Percentiles rank a stretch among this genome's conserved stretches.
These are phyloP conservation scores for Gortyna flavago DNA, from an alignment of 2,888 invertebrate species.

Conservation along the genomic window DNA sequence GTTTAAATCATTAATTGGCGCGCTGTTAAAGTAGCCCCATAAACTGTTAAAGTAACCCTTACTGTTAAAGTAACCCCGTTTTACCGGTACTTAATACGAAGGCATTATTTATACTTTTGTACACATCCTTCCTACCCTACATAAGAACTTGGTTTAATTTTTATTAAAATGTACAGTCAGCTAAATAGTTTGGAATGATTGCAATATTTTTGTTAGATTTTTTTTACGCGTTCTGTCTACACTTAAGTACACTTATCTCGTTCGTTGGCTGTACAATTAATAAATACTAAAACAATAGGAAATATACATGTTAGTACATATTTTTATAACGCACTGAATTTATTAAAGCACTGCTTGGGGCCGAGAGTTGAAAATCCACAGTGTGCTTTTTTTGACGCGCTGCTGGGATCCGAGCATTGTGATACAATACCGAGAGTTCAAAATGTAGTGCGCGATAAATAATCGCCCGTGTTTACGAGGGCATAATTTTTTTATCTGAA, in stretches of 20 bases:
- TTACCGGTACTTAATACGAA: background rate
- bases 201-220: background rate
- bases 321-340: background rate
- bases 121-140: background rate
- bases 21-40: too few species aligned
- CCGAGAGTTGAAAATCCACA: background rate
- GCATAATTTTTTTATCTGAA: conserved; percentile 50
- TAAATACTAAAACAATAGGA: background rate
- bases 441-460: background rate
- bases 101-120: conserved; percentile 11
- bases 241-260: background rate
- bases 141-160: background rate
- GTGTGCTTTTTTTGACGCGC: background rate
- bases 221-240: background rate
- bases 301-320: background rate
- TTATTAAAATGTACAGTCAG: conserved; percentile 1
- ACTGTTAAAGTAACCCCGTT: too few species aligned
- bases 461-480: background rate
- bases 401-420: too few species aligned
- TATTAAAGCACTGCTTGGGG: background rate
- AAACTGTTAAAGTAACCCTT: too few species aligned
- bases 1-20: too few species aligned
- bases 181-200: background rate
- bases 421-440: background rate
- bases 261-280: background rate